Conservation (phyloP, 2,113 vertebrate genomes). For the Cyanoderma ruficeps region DNA sequence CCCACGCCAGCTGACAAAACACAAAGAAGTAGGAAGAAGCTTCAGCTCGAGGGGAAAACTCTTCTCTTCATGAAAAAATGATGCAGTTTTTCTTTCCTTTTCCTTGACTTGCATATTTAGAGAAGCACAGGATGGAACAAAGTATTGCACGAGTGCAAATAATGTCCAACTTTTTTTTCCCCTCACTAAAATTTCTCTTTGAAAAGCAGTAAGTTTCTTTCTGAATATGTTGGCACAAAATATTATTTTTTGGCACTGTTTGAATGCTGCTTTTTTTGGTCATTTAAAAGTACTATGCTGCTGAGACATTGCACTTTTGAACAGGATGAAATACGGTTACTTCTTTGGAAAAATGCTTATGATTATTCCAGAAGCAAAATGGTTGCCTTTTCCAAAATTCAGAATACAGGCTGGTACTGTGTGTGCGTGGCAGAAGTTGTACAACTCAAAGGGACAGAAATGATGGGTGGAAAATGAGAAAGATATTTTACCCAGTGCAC, state of each 20-base stretch:
- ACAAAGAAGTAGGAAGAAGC: constrained; percentile 12
- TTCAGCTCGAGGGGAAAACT: background rate
- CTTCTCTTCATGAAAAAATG: constrained; percentile 6
- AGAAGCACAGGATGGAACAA: background rate
- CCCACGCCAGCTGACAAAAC: constrained; percentile 12
- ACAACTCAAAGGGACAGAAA: background rate
- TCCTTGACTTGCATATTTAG: constrained; percentile 8
- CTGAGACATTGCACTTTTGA: background rate
- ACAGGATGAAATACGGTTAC: background rate
- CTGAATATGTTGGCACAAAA: background rate
- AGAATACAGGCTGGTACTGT: background rate
- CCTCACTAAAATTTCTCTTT: background rate
- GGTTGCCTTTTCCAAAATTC: background rate
- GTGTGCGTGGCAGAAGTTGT: background rate
- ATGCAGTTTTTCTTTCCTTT: background rate
- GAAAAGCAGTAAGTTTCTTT: background rate
- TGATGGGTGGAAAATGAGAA: background rate
- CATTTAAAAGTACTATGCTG: background rate
- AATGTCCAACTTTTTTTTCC: background rate
- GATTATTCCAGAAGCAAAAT: background rate
- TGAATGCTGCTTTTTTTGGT: background rate
- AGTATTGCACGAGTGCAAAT: background rate
- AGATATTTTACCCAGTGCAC: background rate
- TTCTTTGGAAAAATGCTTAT: background rate
- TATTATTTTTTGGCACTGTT: background rate